phyloP scores from a whole-genome alignment of 1,140 invertebrate species.

The Drosophila tropicalis region DNA sequence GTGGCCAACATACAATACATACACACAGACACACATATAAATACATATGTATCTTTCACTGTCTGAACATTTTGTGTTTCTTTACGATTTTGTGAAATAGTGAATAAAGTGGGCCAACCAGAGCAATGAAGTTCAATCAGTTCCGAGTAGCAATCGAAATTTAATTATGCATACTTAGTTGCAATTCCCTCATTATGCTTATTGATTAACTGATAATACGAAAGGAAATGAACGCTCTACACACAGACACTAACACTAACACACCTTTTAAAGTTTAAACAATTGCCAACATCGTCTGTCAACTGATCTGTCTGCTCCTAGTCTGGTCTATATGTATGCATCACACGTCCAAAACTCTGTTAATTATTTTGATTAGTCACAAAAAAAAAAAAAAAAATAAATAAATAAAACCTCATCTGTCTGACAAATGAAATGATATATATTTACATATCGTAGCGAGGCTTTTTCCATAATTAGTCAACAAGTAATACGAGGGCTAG shows the following conservation, averaged over 20 bases:
- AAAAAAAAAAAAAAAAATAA: conserved; percentile 53
- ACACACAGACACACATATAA: background rate
- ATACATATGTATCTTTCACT: conserved; percentile 3
- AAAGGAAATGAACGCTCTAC: background rate
- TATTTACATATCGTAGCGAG: background rate
- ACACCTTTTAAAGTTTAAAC: conserved; percentile 26
- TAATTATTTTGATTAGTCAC: conserved; percentile 75
- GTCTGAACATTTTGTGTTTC: conserved; percentile 16
- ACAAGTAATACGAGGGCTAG: background rate
- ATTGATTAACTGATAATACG: conserved; percentile 3
- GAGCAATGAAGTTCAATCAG: conserved; percentile 24
- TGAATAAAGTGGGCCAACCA: background rate
- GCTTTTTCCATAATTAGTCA: background rate
- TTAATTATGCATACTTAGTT: conserved; percentile 18
- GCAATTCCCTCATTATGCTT: conserved; percentile 24
- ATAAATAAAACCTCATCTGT: conserved; percentile 11
- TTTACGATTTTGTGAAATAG: conserved; percentile 7
- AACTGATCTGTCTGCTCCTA: conserved; percentile 18
- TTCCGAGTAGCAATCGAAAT: conserved; percentile 12
- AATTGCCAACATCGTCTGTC: conserved; percentile 32
- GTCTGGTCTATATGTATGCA: conserved; percentile 53
- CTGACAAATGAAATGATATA: conserved; percentile 17
- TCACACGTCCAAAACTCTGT: conserved; percentile 64
- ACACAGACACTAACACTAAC: conserved; percentile 12
- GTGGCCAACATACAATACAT: conserved; percentile 41